These are phyloP conservation scores for Pammene fasciana DNA, from an alignment of 2,888 invertebrate species.

Conservation along the genomic window DNA sequence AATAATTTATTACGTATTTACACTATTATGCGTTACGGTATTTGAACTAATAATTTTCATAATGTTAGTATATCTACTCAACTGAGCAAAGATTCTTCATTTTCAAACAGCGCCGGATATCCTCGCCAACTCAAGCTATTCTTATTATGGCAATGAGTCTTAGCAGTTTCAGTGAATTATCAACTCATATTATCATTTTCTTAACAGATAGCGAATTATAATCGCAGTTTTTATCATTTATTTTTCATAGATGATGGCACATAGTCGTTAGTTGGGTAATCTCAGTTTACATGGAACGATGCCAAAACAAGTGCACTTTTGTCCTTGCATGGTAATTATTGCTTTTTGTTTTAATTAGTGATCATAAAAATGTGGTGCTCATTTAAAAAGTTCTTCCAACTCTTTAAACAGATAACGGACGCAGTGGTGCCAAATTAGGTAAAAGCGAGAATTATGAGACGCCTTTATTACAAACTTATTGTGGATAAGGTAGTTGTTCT, in stretches of 20 bases:
- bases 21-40: background rate
- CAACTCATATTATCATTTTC: slow-evolving; percentile 36
- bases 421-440: background rate
- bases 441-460: background rate
- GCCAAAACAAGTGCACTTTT: slow-evolving; percentile 40
- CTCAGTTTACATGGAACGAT: slow-evolving; percentile 33
- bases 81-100: background rate
- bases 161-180: slow-evolving; percentile 37
- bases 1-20: too few relatives aligned
- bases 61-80: background rate
- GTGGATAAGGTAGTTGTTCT: background rate
- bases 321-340: slow-evolving; percentile 38
- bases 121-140: slow-evolving; percentile 11
- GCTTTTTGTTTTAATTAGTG: slow-evolving; percentile 5
- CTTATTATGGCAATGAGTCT: slow-evolving; percentile 23
- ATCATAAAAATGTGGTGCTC: background rate
- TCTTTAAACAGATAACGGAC: background rate
- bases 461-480: background rate
- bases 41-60: slow-evolving; percentile 1
- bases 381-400: background rate
- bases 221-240: slow-evolving; percentile 33
- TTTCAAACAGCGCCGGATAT: slow-evolving; percentile 20
- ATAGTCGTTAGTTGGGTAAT: slow-evolving; percentile 22
- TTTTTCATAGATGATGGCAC: slow-evolving; percentile 6
- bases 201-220: slow-evolving; percentile 33